Percentiles rank a stretch among this genome's conserved stretches.
Evolutionary conservation across 2,888 invertebrate genomes (phyloP).

Genomic region (Trilocha varians): DNA sequence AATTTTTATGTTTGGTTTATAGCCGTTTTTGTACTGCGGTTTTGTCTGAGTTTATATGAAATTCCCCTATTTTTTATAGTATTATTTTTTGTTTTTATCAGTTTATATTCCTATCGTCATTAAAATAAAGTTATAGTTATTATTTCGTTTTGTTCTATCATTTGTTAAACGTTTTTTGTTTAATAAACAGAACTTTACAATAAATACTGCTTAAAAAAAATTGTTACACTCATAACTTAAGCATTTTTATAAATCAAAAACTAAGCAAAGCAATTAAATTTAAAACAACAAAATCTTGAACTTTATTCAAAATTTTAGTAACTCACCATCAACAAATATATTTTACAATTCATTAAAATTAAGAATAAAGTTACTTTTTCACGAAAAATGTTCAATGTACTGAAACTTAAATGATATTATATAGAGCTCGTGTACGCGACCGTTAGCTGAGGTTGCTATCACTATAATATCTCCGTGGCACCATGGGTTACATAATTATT

Average conservation of each 20-base stretch:
- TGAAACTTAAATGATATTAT: background rate
- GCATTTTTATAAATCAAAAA: background rate
- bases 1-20: background rate
- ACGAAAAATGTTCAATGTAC: background rate
- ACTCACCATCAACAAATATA: background rate
- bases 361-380: background rate
- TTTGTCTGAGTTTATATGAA: background rate
- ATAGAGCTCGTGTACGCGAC: constrained; percentile 26
- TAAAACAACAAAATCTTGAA: background rate
- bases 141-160: too few species aligned
- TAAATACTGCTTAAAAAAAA: too few species aligned
- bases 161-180: too few species aligned
- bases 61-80: background rate
- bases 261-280: background rate
- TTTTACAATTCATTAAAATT: background rate
- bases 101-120: too few species aligned
- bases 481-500: constrained; percentile 51
- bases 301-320: background rate
- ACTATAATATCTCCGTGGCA: constrained; percentile 30
- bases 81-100: too few species aligned
- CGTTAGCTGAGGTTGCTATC: constrained; percentile 42
- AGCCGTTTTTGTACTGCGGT: background rate
- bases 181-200: too few species aligned
- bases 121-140: too few species aligned
- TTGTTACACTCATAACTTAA: too few species aligned